A percentile compares a stretch with the other conserved stretches of the same genome.
These are phyloP conservation scores for Mionectes macconnelli DNA, from an alignment of 2,113 vertebrate species.

Conservation along the genomic window DNA sequence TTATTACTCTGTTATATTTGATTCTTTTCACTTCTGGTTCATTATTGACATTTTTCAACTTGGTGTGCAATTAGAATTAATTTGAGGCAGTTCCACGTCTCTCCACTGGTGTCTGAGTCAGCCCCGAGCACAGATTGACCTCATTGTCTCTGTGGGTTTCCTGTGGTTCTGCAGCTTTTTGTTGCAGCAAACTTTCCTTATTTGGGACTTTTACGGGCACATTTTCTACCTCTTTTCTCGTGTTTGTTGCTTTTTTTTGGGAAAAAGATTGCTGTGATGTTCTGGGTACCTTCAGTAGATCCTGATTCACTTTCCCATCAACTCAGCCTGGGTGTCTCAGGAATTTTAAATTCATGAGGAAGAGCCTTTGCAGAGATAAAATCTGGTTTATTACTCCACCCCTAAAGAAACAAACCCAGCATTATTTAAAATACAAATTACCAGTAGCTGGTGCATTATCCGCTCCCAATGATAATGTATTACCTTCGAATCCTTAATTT, in stretches of 20 bases:
- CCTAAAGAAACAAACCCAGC: constrained; percentile 18
- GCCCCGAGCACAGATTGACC: neutral
- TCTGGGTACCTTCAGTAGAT: neutral
- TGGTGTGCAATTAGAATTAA: neutral
- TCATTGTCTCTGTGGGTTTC: neutral
- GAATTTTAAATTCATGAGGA: neutral
- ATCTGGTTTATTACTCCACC: neutral
- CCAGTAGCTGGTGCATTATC: constrained; percentile 72
- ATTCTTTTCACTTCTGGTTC: no score
- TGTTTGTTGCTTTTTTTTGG: neutral
- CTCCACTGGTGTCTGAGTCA: neutral
- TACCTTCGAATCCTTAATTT: constrained; percentile 35
- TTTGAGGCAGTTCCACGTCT: neutral
- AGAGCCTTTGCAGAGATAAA: neutral
- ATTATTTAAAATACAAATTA: neutral
- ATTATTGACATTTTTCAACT: neutral
- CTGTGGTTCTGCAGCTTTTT: neutral
- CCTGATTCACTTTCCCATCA: neutral
- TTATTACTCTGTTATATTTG: neutral
- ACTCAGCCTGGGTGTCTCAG: neutral
- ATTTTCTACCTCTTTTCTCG: neutral
- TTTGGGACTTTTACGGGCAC: neutral
- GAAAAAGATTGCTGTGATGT: neutral
- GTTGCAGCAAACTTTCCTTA: neutral
- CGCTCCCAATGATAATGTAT: constrained; percentile 77